Conservation (phyloP, 2,797 vertebrate species). For the Poeciliopsis turneri region DNA sequence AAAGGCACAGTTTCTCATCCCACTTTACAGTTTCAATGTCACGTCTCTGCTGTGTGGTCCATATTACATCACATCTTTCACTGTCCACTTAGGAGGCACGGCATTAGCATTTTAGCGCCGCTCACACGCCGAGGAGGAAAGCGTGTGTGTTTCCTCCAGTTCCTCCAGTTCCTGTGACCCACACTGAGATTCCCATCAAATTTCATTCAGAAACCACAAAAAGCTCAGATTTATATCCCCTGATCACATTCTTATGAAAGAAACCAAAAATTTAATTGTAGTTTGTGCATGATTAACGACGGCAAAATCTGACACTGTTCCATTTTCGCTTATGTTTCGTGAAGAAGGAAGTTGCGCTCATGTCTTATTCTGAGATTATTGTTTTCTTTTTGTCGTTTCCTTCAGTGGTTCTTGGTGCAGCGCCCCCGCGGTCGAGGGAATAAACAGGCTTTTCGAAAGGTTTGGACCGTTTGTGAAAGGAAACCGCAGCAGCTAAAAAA, state of each 20-base stretch:
- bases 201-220: conserved; percentile 10
- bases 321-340: no score
- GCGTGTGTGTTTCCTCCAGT: neutral
- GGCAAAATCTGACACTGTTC: no score
- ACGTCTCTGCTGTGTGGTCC: neutral
- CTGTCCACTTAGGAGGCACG: neutral
- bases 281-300: neutral
- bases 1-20: neutral
- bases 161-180: neutral
- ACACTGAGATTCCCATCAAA: neutral
- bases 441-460: no score
- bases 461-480: no score
- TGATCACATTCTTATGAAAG: neutral
- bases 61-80: neutral
- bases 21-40: neutral
- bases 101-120: neutral
- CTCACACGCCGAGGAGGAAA: neutral
- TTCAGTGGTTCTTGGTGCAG: no score
- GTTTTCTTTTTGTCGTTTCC: no score
- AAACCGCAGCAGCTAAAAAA: no score
- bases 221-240: neutral
- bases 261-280: neutral
- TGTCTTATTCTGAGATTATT: no score
- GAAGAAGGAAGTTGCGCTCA: no score
- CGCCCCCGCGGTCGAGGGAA: no score